Conservation (phyloP, 2,113 vertebrate genomes). For the Amblyopsis rosae region DNA sequence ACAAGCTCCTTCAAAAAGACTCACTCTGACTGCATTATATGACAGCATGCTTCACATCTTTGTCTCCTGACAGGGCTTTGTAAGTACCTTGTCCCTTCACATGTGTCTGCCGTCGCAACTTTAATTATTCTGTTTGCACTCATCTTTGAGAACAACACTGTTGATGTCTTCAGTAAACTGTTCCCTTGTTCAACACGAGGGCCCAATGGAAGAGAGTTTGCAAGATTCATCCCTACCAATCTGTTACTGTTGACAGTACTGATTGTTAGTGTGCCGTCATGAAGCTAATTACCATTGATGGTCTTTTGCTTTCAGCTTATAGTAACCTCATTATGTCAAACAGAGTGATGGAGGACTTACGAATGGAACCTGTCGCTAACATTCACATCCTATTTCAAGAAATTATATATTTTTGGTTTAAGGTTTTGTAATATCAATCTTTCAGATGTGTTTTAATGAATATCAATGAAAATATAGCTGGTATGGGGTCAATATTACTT, state of each 20-base stretch:
- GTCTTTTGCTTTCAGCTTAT: constrained; percentile 41
- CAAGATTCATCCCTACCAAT: neutral
- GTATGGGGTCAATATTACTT: too few species aligned
- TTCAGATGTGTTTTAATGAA: too few species aligned
- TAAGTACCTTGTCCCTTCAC: constrained; percentile 42
- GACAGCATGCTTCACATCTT: constrained; percentile 42
- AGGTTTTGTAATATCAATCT: too few species aligned
- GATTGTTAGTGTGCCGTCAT: constrained; percentile 25
- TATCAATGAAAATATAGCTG: too few species aligned
- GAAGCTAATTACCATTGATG: constrained; percentile 60
- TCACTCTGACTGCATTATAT: constrained; percentile 27
- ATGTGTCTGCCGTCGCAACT: constrained; percentile 28
- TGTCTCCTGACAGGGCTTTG: constrained; percentile 31
- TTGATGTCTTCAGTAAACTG: constrained; percentile 42
- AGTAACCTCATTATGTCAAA: constrained; percentile 66
- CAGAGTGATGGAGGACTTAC: constrained; percentile 53
- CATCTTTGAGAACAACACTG: constrained; percentile 34
- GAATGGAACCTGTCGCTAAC: constrained; percentile 35
- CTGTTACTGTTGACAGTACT: neutral
- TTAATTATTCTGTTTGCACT: neutral
- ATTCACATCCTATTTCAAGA: neutral
- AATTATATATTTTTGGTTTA: too few species aligned
- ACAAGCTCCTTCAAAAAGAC: constrained; percentile 44
- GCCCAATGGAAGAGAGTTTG: neutral
- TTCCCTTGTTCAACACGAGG: constrained; percentile 1